These are phyloP conservation scores for Druon quercuslanigerum DNA, from an alignment of 1,140 invertebrate species.

Conservation along the genomic window DNA sequence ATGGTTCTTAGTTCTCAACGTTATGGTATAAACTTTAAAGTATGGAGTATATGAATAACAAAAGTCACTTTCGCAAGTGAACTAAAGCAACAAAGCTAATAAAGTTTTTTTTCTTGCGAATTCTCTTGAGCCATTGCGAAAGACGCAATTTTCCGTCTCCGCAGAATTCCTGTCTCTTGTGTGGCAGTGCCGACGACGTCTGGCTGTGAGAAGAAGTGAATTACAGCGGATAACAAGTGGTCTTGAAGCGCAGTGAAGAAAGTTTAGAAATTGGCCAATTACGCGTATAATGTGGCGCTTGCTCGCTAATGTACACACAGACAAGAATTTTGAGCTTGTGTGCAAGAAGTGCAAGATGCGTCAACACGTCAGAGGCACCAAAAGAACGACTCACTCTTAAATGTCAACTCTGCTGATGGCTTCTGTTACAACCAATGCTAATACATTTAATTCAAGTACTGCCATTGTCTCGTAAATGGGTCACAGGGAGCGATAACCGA, in stretches of 20 bases:
- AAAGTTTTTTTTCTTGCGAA: conserved; percentile 22
- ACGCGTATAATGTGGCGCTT: conserved; percentile 39
- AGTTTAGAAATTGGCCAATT: conserved; percentile 59
- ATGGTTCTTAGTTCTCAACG: too few species aligned
- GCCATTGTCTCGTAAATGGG: conserved; percentile 39
- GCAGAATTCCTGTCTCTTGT: conserved; percentile 40
- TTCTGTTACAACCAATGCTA: conserved; percentile 17
- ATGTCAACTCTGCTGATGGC: conserved; percentile 24
- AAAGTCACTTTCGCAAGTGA: neutral
- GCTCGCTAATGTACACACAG: conserved; percentile 36
- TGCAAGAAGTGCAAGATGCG: neutral
- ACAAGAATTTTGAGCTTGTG: neutral
- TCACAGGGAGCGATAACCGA: conserved; percentile 30
- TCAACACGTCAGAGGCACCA: conserved; percentile 18
- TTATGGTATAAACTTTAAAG: too few species aligned
- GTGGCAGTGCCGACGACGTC: conserved; percentile 46
- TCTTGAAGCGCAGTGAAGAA: conserved; percentile 56
- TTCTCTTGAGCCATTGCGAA: conserved; percentile 19
- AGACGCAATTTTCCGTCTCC: conserved; percentile 14
- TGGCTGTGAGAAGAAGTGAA: conserved; percentile 54
- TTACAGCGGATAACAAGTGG: conserved; percentile 51
- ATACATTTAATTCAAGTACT: conserved; percentile 24
- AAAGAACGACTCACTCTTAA: conserved; percentile 22
- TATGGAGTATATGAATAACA: too few species aligned
- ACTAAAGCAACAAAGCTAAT: conserved; percentile 3